Evolutionary conservation across 2,888 invertebrate genomes (phyloP), one percentile per base, ranked within the genome.

Genomic region (Trichogramma dendrolimi): DNA sequence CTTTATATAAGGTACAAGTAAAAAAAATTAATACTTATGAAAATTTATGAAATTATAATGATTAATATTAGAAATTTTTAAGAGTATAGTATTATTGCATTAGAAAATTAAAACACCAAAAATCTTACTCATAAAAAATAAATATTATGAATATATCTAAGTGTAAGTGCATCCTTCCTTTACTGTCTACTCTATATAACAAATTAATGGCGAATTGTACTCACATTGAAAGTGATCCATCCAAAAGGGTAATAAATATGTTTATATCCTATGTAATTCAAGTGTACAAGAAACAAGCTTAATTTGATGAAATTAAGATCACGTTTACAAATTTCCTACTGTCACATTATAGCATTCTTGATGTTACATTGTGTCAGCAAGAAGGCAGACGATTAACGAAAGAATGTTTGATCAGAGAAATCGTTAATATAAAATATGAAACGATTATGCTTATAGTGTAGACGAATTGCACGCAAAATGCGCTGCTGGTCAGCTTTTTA

Each of bases 271-370:
- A 56, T 60, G 27, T 27, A 27, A 27, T 27, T 27, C 27, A 27
- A 40, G 6, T 4, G 6, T 50, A 53, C 44, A 48, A 52, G 27
- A 14, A 51, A 6, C 41, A 43, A 48, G 14, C 41, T 55, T 46
- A 50, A 50, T 40, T 4, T 55, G 41, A 54, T 56, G 43, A 43
- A 58, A 67, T 59, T 61, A 67, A 64, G 62, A 65, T 67, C 67
- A 69, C 62, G 60, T 66, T 67, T 67, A 62, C 64, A 68, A 56
- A 67, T 66, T 55, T 68, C 63, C 59, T 61, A 64, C 66, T 63
- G 63, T 63, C 66, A 58, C 61, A 63, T 61, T 61, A 62, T 59
- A 62, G 62, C 65, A 43, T 68, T 62, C 57, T 66, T 58, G 65
- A 57, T 68, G 66, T 68, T 66, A 65, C 11, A 10, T 49, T 38